These are phyloP conservation scores for Hanleya hanleyi DNA, from an alignment of 2,888 invertebrate genomes.

Conservation along the genomic window DNA sequence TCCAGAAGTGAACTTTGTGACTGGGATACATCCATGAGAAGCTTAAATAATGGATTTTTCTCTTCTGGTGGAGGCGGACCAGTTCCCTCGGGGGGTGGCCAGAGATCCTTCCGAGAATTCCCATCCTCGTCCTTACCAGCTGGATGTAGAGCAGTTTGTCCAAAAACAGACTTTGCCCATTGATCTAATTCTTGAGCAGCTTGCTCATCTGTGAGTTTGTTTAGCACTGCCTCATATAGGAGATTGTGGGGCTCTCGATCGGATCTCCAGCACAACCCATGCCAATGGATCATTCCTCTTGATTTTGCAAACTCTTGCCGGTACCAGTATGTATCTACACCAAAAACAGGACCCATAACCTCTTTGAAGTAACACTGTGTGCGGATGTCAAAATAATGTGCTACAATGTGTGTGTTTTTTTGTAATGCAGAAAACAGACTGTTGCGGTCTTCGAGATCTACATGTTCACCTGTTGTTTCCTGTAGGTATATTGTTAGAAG, in stretches of 20 bases:
- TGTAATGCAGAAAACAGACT: slow-evolving; percentile 35
- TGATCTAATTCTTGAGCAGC: slow-evolving; percentile 24
- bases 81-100: slow-evolving; percentile 48
- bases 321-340: slow-evolving; percentile 43
- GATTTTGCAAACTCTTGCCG: no score
- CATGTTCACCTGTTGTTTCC: slow-evolving; percentile 23
- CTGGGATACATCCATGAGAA: no score
- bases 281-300: no score
- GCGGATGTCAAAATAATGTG: slow-evolving; percentile 42
- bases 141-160: slow-evolving; percentile 38
- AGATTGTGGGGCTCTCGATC: slow-evolving; percentile 41
- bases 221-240: slow-evolving; percentile 25
- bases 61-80: slow-evolving; percentile 39
- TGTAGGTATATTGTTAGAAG: slow-evolving; percentile 31
- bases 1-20: no score
- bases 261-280: slow-evolving; percentile 45
- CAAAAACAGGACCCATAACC: no score
- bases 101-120: no score
- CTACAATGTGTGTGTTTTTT: slow-evolving; percentile 42
- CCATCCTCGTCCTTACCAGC: no score
- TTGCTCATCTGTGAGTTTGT: slow-evolving; percentile 31
- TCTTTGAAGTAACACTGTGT: slow-evolving; percentile 45
- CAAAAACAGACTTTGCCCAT: slow-evolving; percentile 36
- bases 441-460: slow-evolving; percentile 25
- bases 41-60: slow-evolving; percentile 42